Evolutionary conservation across 2,797 vertebrate species (phyloP), one percentile per base, ranked within the genome.

Genomic region (Gymnocypris eckloni): DNA sequence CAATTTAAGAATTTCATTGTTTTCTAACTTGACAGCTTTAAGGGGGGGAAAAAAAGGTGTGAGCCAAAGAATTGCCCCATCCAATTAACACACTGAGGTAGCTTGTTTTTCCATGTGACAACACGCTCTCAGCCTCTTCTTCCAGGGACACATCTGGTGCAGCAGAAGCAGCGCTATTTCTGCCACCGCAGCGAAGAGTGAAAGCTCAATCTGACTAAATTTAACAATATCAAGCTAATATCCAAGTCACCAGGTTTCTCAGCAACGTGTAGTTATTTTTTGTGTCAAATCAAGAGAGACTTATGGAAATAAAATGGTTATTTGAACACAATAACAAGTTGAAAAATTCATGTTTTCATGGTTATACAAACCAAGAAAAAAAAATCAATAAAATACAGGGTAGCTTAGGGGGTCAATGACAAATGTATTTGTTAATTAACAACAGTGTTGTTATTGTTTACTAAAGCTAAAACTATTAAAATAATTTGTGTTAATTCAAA

Each of bases 1-100:
- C 87, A 90, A 92, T 93, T 92, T 91, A 87, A 90, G 86, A 86
- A 87, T 90, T 92, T 93, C 88, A 91, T 90, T 92, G 87, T 91
- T 92, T 92, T 92, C 86, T 45, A 90, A 90, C 89, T 87, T 92
- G 94, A 94, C 93, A 95, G 92, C 91, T 90, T 88, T 89, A 87
- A 89, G 71, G 79, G 70, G 33, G 22, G 33, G 2, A 88, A 89
- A 84, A 92, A 90, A 87, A 93, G 90, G 92, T 87, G 91, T 90
- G 89, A 95, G 91, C 92, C 92, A 94, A 93, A 92, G 92, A 93
- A 91, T 92, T 93, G 94, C 92, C 92, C 90, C 85, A 92, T 94
- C 94, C 94, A 95, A 94, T 95, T 95, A 95, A 94, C 94, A 94
- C 92, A 33, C 43, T 64, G 20, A 90, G 93, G 93, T 91, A 93